Conservation (phyloP, 2,888 invertebrate species). For the Euzophera pinguis region DNA sequence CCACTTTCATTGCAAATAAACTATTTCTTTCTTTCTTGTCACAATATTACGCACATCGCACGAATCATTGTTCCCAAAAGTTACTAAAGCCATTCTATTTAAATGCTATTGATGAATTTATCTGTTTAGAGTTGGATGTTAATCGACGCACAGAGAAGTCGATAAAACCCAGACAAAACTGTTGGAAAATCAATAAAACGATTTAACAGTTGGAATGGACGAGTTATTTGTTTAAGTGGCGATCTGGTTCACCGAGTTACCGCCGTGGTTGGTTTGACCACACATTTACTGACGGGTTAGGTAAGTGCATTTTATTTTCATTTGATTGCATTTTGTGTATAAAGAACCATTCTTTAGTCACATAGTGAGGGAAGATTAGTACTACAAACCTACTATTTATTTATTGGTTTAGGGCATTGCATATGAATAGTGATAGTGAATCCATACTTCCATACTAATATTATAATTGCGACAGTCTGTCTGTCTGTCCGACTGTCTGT, state of each 20-base stretch:
- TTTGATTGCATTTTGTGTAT: constrained; percentile 21
- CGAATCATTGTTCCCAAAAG: constrained; percentile 3
- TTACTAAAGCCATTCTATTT: constrained; percentile 17
- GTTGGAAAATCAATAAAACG: constrained; percentile 66
- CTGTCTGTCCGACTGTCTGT: too few species aligned
- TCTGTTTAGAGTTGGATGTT: constrained; percentile 62
- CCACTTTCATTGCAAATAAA: too few species aligned
- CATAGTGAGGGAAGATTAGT: too few species aligned
- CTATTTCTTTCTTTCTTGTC: too few species aligned
- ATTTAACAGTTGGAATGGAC: constrained; percentile 42
- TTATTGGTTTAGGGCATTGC: too few species aligned
- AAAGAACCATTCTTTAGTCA: too few species aligned
- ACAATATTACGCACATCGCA: constrained; percentile 7
- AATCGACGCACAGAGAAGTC: constrained; percentile 49
- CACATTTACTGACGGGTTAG: constrained; percentile 49
- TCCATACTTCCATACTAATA: too few species aligned
- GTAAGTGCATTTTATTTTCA: constrained; percentile 24
- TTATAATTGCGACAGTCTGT: too few species aligned
- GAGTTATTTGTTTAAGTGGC: constrained; percentile 74
- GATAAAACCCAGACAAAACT: constrained; percentile 61
- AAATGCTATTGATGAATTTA: constrained; percentile 63
- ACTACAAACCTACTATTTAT: too few species aligned
- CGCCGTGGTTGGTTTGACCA: constrained; percentile 49
- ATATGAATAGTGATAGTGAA: too few species aligned
- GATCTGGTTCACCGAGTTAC: constrained; percentile 42